These are phyloP conservation scores for Cynopterus brachyotis DNA, from an alignment of 2,113 vertebrate species.

Conservation along the genomic window DNA sequence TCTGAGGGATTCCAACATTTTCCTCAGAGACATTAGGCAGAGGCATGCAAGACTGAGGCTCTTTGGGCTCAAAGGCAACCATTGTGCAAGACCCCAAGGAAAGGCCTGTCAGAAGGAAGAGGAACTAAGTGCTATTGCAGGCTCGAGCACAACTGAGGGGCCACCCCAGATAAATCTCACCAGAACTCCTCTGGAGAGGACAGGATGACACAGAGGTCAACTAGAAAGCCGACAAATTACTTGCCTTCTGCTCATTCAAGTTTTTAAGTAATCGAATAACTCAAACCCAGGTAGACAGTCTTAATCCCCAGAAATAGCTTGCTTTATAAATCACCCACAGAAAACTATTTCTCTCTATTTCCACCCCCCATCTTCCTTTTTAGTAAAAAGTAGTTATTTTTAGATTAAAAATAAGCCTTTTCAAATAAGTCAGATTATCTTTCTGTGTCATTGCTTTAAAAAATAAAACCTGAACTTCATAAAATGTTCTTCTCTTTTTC, in stretches of 20 bases:
- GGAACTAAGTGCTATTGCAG: conserved; percentile 30
- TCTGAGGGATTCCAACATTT: conserved; percentile 48
- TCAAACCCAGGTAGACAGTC: conserved; percentile 59
- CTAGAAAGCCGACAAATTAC: conserved; percentile 29
- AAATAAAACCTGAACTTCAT: not conserved
- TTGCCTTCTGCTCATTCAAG: conserved; percentile 37
- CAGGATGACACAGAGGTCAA: conserved; percentile 45
- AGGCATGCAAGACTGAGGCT: conserved; percentile 50
- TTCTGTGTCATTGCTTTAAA: conserved; percentile 44
- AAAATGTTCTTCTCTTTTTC: not conserved
- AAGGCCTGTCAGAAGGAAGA: not conserved
- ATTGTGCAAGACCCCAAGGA: conserved; percentile 44
- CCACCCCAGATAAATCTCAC: conserved; percentile 40
- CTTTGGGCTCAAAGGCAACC: conserved; percentile 68
- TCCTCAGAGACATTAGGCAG: conserved; percentile 63
- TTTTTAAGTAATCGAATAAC: conserved; percentile 66
- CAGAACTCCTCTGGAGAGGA: conserved; percentile 17
- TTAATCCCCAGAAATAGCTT: conserved; percentile 48
- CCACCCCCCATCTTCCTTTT: conserved; percentile 35
- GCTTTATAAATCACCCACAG: conserved; percentile 62
- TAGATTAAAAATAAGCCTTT: conserved; percentile 69
- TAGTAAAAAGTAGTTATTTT: conserved; percentile 67
- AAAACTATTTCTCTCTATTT: not conserved
- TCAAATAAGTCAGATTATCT: conserved; percentile 69
- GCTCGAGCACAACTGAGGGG: not conserved